Evolutionary conservation across 1,140 invertebrate species (phyloP).

Genomic region (Stenopsyche tienmushanensis): DNA sequence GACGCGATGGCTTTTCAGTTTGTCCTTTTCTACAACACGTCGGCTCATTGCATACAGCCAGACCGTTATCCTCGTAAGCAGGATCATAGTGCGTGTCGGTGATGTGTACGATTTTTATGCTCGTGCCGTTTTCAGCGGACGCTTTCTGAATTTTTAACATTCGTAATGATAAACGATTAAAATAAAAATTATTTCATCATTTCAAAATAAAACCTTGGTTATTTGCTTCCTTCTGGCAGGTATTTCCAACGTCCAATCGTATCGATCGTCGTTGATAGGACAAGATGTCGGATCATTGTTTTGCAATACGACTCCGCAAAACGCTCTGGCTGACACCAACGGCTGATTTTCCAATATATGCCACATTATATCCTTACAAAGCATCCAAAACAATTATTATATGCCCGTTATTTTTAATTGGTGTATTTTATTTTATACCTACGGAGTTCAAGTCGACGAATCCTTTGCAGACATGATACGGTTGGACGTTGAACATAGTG

Average conservation of each 20-base stretch:
- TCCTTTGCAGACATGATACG: constrained; percentile 59
- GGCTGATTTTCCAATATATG: constrained; percentile 56
- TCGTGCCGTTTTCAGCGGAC: constrained; percentile 21
- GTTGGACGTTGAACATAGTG: constrained; percentile 55
- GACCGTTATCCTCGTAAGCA: constrained; percentile 64
- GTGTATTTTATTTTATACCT: too few species aligned
- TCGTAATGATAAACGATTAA: background rate
- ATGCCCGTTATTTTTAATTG: too few species aligned
- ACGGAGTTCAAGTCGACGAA: constrained; percentile 59
- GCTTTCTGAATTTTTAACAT: constrained; percentile 9
- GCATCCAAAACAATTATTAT: too few species aligned
- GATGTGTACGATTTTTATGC: constrained; percentile 67
- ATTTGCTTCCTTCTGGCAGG: constrained; percentile 40
- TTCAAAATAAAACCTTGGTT: too few species aligned
- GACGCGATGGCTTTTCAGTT: constrained; percentile 28
- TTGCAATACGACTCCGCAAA: constrained; percentile 61
- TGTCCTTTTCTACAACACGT: constrained; percentile 73
- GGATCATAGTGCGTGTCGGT: constrained; percentile 82
- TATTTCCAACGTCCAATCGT: constrained; percentile 60
- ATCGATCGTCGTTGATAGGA: constrained; percentile 45
- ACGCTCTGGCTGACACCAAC: constrained; percentile 49
- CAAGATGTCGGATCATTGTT: constrained; percentile 46
- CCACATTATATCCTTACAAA: too few species aligned
- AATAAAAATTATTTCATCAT: constrained; percentile 10
- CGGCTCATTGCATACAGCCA: constrained; percentile 71